Evolutionary conservation across 2,797 vertebrate genomes (phyloP), one percentile per base, ranked within the genome.

Genomic region (Mastacembelus armatus): DNA sequence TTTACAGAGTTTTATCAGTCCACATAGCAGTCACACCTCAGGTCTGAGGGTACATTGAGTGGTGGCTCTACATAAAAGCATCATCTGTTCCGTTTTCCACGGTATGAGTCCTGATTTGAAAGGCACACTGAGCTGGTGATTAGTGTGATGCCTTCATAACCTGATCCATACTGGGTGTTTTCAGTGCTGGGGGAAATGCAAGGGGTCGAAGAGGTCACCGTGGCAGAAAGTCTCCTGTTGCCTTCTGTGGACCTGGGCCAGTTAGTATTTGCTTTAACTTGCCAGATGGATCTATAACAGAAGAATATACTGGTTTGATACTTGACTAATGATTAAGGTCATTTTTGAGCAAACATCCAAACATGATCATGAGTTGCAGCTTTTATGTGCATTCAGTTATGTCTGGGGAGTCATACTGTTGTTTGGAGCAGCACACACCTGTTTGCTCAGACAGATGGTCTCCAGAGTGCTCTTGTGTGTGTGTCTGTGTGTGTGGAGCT

Each of bases 371-470:
- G 16, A 16, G 35, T 38, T 1, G n/a, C 38, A 18, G 38, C 38
- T 40, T 40, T 10, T n/a, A 10, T 4, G 10, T 12, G 18, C 0
- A 3, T 16, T 14, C 15, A 2, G 15, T 38, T 18, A 16, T 16
- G 16, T 1, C 22, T 57, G 26, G 15, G 8, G 3, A 32, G 43
- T 38, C 65, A 48, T 32, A 66, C 78, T 70, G 77, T 78, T 77
- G 79, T 38, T 7, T 10, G 40, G 30, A 54, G 71, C 68, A 56
- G 14, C 38, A 10, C 63, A 76, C 83, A 87, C 76, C 83, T 86
- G 84, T 85, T 61, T 47, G 64, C 45, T 0, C 1, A 7, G 6
- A 66, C 86, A 90, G 85, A 84, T 83, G 80, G 83, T 32, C n/a
- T 2, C 50, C 69, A 69, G 59, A 67, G 74, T 4, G 43, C 51